A percentile compares a stretch with the other conserved stretches of the same genome.
Conservation (phyloP, 2,113 vertebrate genomes). For the Mustelus asterias region DNA sequence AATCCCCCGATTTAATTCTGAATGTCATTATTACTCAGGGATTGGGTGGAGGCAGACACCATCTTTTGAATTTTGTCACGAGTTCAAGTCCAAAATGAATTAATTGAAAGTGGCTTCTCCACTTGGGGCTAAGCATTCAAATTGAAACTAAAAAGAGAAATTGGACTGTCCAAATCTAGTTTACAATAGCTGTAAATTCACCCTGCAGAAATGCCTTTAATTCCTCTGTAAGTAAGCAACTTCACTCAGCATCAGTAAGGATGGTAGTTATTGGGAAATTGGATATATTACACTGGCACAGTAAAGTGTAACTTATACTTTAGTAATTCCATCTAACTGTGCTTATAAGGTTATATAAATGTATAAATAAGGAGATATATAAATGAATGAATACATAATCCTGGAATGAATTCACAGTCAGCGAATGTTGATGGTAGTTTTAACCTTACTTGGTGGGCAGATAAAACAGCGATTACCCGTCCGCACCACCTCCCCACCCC, state of each 20-base stretch:
- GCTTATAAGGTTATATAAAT: neutral
- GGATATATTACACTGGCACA: neutral
- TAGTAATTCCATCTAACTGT: neutral
- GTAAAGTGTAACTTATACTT: neutral
- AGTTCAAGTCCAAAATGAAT: neutral
- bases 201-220: neutral
- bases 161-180: neutral
- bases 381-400: neutral
- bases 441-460: neutral
- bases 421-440: neutral
- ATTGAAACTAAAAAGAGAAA: neutral
- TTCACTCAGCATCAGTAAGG: neutral
- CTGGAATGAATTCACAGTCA: neutral
- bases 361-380: neutral
- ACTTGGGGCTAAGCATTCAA: neutral
- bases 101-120: neutral
- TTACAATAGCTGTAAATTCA: neutral
- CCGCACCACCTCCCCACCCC: too few relatives aligned
- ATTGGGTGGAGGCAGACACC: neutral
- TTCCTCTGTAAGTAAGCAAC: neutral
- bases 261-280: neutral
- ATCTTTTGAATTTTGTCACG: neutral
- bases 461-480: neutral
- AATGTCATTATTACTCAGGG: neutral
- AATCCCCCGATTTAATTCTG: slow-evolving; percentile 13